phyloP scores from a whole-genome alignment of 23 tunicate species.

The Ciona savignyi region DNA sequence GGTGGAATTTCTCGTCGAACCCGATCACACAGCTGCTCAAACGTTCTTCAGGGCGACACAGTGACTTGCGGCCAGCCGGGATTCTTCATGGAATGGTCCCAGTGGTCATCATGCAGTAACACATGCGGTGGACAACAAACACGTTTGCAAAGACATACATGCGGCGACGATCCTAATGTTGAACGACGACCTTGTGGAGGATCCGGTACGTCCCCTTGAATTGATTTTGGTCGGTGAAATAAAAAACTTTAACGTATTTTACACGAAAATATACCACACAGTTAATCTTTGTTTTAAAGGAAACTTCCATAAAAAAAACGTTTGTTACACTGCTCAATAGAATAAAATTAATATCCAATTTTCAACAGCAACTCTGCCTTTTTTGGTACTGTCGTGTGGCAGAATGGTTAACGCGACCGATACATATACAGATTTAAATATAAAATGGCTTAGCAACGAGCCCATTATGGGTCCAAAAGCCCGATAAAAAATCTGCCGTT shows the following conservation, averaged over 20 bases:
- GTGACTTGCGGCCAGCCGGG: slow-evolving; percentile 57
- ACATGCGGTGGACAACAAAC: slow-evolving; percentile 56
- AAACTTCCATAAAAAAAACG: no score
- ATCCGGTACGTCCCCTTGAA: slow-evolving; percentile 19
- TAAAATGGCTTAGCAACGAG: no score
- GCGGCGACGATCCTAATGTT: slow-evolving; percentile 22
- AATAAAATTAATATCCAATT: no score
- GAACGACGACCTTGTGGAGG: slow-evolving; percentile 60
- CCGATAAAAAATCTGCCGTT: neutral
- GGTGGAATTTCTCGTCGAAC: slow-evolving; percentile 62
- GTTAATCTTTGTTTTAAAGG: no score
- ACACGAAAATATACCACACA: no score
- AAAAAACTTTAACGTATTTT: slow-evolving; percentile 1
- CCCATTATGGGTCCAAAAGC: no score
- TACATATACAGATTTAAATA: no score
- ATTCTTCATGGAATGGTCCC: slow-evolving; percentile 47
- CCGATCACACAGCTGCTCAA: slow-evolving; percentile 59
- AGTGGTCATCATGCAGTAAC: slow-evolving; percentile 63
- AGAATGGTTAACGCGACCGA: no score
- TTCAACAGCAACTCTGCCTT: no score
- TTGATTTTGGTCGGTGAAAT: neutral
- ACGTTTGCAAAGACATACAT: slow-evolving; percentile 42
- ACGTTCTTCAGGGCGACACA: slow-evolving; percentile 17
- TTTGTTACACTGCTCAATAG: no score
- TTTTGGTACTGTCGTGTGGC: no score